phyloP scores from a whole-genome alignment of 53 echinoderm and acorn worm genomes.

The Patiria pectinifera region DNA sequence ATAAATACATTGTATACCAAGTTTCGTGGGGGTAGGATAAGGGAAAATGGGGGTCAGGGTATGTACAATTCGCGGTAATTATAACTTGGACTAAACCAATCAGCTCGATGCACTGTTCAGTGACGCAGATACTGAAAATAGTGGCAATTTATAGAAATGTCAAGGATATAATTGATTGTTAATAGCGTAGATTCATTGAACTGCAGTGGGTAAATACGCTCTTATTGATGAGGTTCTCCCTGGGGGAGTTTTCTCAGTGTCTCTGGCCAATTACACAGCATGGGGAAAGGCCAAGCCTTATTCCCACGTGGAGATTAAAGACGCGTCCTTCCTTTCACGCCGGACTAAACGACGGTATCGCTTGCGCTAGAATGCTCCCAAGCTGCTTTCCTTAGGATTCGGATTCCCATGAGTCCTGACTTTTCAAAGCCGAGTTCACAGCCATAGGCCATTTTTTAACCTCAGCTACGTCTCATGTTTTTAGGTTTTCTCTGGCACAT shows the following conservation, averaged over 20 bases:
- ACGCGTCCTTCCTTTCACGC: neutral
- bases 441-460: neutral
- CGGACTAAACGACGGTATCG: neutral
- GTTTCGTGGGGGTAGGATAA: no score
- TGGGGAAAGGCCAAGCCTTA: neutral
- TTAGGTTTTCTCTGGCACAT: no score
- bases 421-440: neutral
- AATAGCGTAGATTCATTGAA: neutral
- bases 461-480: no score
- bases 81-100: no score
- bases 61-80: no score
- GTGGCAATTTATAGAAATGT: neutral
- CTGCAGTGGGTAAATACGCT: neutral
- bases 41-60: no score
- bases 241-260: neutral
- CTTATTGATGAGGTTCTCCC: neutral
- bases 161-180: neutral
- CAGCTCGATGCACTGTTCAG: no score
- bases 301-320: neutral
- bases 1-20: no score
- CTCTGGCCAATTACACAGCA: neutral
- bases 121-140: neutral
- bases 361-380: neutral
- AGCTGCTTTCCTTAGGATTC: neutral
- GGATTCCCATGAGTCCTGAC: neutral